phyloP scores from a whole-genome alignment of 2,797 vertebrate species.

The Apodemus agrarius region DNA sequence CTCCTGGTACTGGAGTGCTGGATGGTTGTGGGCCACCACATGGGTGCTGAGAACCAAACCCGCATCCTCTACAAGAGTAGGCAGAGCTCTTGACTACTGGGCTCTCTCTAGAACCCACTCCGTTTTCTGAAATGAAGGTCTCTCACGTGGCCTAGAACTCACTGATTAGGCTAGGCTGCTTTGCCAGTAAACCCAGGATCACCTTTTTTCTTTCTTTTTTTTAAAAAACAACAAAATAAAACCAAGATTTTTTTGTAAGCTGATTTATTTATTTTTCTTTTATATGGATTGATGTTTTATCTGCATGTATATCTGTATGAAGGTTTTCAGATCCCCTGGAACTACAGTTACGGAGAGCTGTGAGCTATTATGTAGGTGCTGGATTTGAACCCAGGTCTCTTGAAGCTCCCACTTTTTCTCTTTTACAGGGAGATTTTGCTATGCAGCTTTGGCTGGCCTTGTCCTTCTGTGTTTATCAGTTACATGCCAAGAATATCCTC shows the following conservation, averaged over 20 bases:
- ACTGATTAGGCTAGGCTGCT: neutral
- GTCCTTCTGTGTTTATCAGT: neutral
- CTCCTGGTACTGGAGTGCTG: neutral
- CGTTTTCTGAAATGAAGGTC: neutral
- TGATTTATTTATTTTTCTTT: neutral
- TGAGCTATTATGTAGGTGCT: neutral
- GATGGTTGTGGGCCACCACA: neutral
- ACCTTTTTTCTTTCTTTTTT: too few relatives aligned
- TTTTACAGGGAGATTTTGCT: neutral
- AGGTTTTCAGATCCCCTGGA: neutral
- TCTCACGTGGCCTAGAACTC: neutral
- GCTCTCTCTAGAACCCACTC: neutral
- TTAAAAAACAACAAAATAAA: neutral
- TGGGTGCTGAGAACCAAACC: neutral
- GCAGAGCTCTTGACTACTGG: neutral
- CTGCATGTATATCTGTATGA: neutral
- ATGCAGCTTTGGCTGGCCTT: neutral
- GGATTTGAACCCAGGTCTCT: neutral
- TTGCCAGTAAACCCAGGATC: neutral
- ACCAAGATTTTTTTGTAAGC: neutral
- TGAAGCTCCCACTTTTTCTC: neutral
- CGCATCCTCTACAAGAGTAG: neutral
- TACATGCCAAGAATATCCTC: neutral
- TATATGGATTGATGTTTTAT: neutral
- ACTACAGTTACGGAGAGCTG: neutral